Percentiles rank a stretch among this genome's conserved stretches.
phyloP scores from a whole-genome alignment of 2,797 vertebrate species.

The Scomberomorus guttatus region DNA sequence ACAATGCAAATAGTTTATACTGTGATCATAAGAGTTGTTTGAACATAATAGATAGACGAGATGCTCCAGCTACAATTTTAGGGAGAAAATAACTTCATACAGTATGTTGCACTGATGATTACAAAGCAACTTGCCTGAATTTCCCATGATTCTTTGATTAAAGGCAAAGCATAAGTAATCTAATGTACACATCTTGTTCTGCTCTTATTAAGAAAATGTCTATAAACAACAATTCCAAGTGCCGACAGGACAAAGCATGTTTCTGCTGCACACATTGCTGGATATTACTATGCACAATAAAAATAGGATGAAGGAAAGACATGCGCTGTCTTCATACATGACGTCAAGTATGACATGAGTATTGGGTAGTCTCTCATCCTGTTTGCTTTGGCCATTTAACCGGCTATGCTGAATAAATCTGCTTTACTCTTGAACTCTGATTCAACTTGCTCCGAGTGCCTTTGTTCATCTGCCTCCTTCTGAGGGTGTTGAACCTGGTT shows the following conservation, averaged over 20 bases:
- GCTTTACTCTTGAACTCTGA: constrained; percentile 39
- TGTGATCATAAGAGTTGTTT: no score
- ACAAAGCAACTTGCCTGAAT: background rate
- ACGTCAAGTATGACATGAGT: constrained; percentile 38
- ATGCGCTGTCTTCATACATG: background rate
- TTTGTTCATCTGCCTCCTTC: constrained; percentile 59
- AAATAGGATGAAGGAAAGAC: constrained; percentile 15
- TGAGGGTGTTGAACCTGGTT: constrained; percentile 18
- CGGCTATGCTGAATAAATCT: constrained; percentile 15
- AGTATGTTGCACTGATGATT: background rate
- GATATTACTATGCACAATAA: background rate
- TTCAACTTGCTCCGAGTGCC: constrained; percentile 42
- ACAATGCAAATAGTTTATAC: background rate
- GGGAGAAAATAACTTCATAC: background rate
- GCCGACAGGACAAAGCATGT: no score
- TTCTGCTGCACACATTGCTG: background rate
- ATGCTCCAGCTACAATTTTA: background rate
- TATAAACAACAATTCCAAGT: no score
- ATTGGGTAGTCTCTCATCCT: constrained; percentile 30
- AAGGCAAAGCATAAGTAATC: background rate
- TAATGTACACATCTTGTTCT: no score
- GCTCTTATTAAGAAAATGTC: no score
- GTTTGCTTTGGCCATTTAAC: constrained; percentile 32
- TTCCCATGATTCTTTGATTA: background rate
- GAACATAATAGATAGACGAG: background rate